A percentile compares a stretch with the other conserved stretches of the same genome.
These are phyloP conservation scores for Ophioninae sp. DNA, from an alignment of 2,888 invertebrate species.

Conservation along the genomic window DNA sequence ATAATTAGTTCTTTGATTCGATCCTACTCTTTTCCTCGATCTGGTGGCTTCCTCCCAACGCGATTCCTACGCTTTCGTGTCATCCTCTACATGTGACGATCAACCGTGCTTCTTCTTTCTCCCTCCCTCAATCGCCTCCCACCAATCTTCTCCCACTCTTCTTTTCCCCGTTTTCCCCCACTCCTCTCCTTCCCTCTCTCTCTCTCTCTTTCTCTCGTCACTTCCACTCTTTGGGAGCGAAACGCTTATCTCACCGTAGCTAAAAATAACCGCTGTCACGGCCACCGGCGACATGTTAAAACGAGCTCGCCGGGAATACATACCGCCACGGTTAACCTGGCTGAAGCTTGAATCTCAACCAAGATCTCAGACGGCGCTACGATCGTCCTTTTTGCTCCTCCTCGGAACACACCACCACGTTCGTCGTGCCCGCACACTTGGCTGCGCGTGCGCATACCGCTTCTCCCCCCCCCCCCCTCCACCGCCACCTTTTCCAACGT, in stretches of 20 bases:
- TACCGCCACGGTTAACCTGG: constrained; percentile 50
- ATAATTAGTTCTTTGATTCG: constrained; percentile 77
- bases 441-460: neutral
- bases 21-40: constrained; percentile 61
- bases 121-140: constrained; percentile 38
- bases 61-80: neutral
- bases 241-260: constrained; percentile 78
- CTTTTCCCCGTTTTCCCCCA: constrained; percentile 45
- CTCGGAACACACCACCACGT: neutral
- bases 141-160: constrained; percentile 37
- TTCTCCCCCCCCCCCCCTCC: neutral
- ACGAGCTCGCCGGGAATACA: constrained; percentile 56
- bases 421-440: neutral
- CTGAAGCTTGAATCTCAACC: constrained; percentile 44
- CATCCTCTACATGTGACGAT: constrained; percentile 39
- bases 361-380: constrained; percentile 50
- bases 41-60: constrained; percentile 21
- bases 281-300: constrained; percentile 80
- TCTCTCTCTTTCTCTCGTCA: constrained; percentile 46
- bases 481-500: neutral
- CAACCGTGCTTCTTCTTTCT: constrained; percentile 41
- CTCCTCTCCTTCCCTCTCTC: constrained; percentile 35
- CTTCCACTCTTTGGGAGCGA: constrained; percentile 62
- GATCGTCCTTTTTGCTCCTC: constrained; percentile 50
- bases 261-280: constrained; percentile 80